Evolutionary conservation across 2,797 vertebrate species (phyloP), one percentile per base, ranked within the genome.

Genomic region (Gymnopithys bicolor): DNA sequence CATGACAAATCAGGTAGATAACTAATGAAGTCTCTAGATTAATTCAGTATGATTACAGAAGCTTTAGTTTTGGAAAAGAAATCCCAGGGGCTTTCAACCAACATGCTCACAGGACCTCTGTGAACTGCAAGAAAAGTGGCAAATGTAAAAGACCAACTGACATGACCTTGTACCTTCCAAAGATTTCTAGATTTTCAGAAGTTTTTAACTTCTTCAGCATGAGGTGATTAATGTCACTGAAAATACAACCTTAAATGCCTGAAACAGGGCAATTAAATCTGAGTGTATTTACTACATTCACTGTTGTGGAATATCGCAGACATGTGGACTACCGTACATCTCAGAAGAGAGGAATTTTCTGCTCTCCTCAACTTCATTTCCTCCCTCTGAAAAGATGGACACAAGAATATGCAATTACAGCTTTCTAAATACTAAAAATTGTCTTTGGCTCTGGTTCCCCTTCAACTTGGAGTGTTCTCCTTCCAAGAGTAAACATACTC

Each of bases 321-420:
- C 11, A 52, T 9, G 49, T 33, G 46, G 51, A 59, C 33, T 45
- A 45, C n/a, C 43, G 23, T 5, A 37, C 7, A 62, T 27, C 28
- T 75, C 0, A 2, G n/a, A 68, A 67, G 18, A 82, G 22, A 87
- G 5, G 19, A 74, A 58, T 84, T 68, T 52, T 87, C 56, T 74
- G 30, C 46, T 94, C 66, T 86, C 63, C 23, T 74, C 59, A 67
- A 48, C 43, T 87, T 92, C 4, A 64, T 33, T 89, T 95, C 71
- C 56, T 85, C 21, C 11, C 41, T 63, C 56, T 56, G 52, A 92
- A 74, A 84, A 74, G 56, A 64, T 3, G 60, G 49, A 37, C 66
- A 84, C 4, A 71, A 84, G 35, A 93, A 62, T 56, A 89, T 13
- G 15, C 23, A 83, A 91, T 89, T 51, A 80, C 15, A 71, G 68